Percentiles rank a stretch among this genome's conserved stretches.
Conservation (phyloP, 2,888 invertebrate species). For the Coremacera marginata region DNA sequence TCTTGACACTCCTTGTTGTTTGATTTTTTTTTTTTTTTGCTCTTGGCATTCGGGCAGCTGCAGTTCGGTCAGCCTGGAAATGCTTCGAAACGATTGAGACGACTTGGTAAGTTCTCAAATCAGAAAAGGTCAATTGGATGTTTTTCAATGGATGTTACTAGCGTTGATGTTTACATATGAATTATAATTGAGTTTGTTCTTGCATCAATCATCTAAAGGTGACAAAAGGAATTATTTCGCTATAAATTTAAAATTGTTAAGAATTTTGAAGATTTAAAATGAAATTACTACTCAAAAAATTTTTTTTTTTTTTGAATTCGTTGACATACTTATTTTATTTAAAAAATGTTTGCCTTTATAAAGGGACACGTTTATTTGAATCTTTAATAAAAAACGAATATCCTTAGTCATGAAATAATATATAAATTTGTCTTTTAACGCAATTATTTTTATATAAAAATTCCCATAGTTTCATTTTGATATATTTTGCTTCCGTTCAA, state of each 20-base stretch:
- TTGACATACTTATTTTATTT: too few species aligned
- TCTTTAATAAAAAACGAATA: too few species aligned
- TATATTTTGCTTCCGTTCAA: slow-evolving; percentile 24
- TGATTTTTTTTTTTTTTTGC: slow-evolving; percentile 11
- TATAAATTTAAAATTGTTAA: too few species aligned
- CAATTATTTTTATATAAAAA: not conserved
- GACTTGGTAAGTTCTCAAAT: not conserved
- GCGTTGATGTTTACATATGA: not conserved
- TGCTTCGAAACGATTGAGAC: not conserved
- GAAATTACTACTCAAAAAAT: too few species aligned
- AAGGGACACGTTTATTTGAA: too few species aligned
- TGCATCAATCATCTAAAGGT: not conserved
- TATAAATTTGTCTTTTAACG: not conserved
- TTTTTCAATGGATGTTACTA: not conserved
- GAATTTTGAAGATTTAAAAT: too few species aligned
- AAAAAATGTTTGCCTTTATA: too few species aligned
- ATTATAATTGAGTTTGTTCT: not conserved
- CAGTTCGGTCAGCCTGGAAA: slow-evolving; percentile 48
- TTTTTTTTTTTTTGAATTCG: too few species aligned
- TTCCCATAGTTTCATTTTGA: not conserved
- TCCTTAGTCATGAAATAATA: too few species aligned
- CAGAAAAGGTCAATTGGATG: not conserved
- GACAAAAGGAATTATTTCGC: too few species aligned
- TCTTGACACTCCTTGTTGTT: slow-evolving; percentile 64
- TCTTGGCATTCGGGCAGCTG: slow-evolving; percentile 62